phyloP scores from a whole-genome alignment of 2,888 invertebrate species.

The Lithophane leautieri region DNA sequence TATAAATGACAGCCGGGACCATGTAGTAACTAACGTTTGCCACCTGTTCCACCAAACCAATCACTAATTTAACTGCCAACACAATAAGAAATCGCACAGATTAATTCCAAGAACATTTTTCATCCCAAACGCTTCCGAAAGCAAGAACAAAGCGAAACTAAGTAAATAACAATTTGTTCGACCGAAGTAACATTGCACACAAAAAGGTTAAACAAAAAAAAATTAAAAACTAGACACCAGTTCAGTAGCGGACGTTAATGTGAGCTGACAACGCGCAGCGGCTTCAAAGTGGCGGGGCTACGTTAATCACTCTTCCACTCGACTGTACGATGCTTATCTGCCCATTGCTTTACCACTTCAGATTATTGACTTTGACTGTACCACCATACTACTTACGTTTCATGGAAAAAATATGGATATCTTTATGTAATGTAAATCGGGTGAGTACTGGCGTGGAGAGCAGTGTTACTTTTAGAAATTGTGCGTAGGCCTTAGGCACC shows the following conservation, averaged over 20 bases:
- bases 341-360: constrained; percentile 76
- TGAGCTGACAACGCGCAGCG: constrained; percentile 73
- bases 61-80: not conserved
- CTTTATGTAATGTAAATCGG: constrained; percentile 63
- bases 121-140: constrained; percentile 59
- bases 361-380: constrained; percentile 81
- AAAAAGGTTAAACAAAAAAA: constrained; percentile 64
- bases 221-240: constrained; percentile 59
- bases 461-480: constrained; percentile 12
- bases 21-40: not conserved
- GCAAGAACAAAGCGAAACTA: constrained; percentile 59
- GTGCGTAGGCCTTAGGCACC: not conserved
- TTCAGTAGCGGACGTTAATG: constrained; percentile 74
- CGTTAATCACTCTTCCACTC: constrained; percentile 84
- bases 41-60: constrained; percentile 34
- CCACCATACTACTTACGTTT: constrained; percentile 68
- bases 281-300: constrained; percentile 68
- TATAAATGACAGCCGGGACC: too few species aligned
- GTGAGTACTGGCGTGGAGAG: constrained; percentile 52
- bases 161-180: constrained; percentile 64
- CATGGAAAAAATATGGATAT: constrained; percentile 68
- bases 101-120: constrained; percentile 52
- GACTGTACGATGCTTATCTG: constrained; percentile 84
- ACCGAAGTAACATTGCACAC: constrained; percentile 65
- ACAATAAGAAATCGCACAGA: constrained; percentile 36